phyloP scores from a whole-genome alignment of 1,140 invertebrate species.

The Temnothorax nylanderi region DNA sequence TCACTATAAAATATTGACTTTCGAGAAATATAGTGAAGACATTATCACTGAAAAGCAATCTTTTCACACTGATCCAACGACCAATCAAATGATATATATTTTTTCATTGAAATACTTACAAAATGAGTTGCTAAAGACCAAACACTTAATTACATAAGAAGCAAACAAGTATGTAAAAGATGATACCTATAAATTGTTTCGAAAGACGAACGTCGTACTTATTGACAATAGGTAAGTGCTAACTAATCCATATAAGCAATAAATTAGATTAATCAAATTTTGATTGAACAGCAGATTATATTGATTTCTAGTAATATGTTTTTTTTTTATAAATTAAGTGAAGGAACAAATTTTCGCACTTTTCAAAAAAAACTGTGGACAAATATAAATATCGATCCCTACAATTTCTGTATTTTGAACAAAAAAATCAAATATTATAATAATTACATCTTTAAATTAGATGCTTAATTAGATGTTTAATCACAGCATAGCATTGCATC shows the following conservation, averaged over 20 bases:
- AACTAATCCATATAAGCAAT: background rate
- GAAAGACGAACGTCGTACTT: background rate
- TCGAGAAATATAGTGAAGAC: constrained; percentile 28
- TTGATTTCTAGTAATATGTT: too few species aligned
- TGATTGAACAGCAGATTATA: background rate
- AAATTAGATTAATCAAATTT: background rate
- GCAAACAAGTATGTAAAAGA: background rate
- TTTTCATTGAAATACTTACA: background rate
- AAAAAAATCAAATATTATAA: background rate
- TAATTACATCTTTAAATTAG: background rate
- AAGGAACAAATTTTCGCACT: background rate
- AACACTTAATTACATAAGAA: background rate
- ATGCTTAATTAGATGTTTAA: too few species aligned
- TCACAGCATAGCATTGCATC: background rate
- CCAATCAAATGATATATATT: background rate
- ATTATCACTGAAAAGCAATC: background rate
- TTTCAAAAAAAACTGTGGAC: background rate
- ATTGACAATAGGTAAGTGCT: background rate
- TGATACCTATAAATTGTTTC: background rate
- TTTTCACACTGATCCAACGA: background rate
- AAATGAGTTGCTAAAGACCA: background rate
- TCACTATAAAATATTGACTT: constrained; percentile 52
- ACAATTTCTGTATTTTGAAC: background rate
- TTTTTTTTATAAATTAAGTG: background rate
- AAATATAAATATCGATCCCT: background rate